Conservation (phyloP, 1,140 invertebrate genomes). For the Neodiprion fabricii region DNA sequence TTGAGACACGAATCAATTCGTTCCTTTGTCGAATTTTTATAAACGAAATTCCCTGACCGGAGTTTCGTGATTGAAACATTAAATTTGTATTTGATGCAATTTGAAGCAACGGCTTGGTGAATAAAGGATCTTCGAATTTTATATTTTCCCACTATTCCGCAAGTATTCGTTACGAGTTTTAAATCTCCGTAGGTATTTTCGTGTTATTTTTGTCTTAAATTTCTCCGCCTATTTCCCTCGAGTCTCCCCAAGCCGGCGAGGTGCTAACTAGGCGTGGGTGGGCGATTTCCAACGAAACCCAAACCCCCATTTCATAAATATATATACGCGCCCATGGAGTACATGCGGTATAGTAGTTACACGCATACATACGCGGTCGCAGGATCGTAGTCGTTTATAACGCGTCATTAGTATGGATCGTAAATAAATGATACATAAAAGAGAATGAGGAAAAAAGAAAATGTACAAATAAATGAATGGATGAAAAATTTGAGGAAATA, state of each 20-base stretch:
- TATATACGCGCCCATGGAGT: background rate
- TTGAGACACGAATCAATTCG: background rate
- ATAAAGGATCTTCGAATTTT: too few relatives aligned
- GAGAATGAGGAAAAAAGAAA: background rate
- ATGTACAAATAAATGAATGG: background rate
- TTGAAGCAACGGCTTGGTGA: too few relatives aligned
- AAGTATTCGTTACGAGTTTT: too few relatives aligned
- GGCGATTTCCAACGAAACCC: background rate
- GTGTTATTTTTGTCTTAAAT: too few relatives aligned
- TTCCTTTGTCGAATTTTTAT: background rate
- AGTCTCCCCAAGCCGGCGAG: background rate
- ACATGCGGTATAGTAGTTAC: too few relatives aligned
- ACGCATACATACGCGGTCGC: background rate
- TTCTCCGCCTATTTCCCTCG: too few relatives aligned
- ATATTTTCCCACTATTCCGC: too few relatives aligned
- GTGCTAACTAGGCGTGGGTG: conserved; percentile 6
- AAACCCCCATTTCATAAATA: background rate
- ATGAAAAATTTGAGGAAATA: background rate
- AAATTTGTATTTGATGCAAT: too few relatives aligned
- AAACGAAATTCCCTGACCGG: too few relatives aligned
- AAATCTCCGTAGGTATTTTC: too few relatives aligned
- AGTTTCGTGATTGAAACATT: too few relatives aligned
- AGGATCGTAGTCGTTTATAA: background rate
- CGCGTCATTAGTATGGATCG: conserved; percentile 6
- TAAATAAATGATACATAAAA: conserved; percentile 6